A percentile compares a stretch with the other conserved stretches of the same genome.
phyloP scores from a whole-genome alignment of 2,888 invertebrate genomes.

The Cataglyphis cursor region DNA sequence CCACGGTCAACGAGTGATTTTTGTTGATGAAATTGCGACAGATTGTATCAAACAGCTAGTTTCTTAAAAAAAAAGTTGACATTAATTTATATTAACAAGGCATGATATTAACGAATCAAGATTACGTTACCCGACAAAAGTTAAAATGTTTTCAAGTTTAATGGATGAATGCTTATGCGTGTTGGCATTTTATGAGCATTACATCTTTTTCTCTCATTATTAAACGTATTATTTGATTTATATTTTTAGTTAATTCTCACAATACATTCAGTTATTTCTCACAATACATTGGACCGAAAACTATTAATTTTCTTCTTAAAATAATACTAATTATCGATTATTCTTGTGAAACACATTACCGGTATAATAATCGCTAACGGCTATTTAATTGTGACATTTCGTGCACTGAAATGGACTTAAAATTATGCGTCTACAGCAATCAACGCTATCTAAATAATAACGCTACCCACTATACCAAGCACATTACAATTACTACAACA shows the following conservation, averaged over 20 bases:
- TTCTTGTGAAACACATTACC: not conserved
- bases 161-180: slow-evolving; percentile 18
- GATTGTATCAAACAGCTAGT: not conserved
- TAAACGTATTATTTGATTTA: not conserved
- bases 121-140: slow-evolving; percentile 41
- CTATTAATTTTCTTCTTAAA: slow-evolving; percentile 7
- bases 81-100: slow-evolving; percentile 3
- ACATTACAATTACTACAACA: slow-evolving; percentile 19
- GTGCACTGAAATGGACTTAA: slow-evolving; percentile 16
- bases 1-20: not conserved
- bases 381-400: slow-evolving; percentile 4
- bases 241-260: slow-evolving; percentile 19
- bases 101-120: too few species aligned
- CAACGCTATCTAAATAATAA: slow-evolving; percentile 43
- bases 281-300: not conserved
- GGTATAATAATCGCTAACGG: slow-evolving; percentile 6
- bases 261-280: slow-evolving; percentile 22
- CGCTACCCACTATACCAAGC: slow-evolving; percentile 57
- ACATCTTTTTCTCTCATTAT: slow-evolving; percentile 1
- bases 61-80: slow-evolving; percentile 13
- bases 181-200: not conserved
- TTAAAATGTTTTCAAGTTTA: slow-evolving; percentile 5
- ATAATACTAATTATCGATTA: not conserved
- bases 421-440: slow-evolving; percentile 22
- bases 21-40: not conserved